Evolutionary conservation across 2,797 vertebrate genomes (phyloP).

Genomic region (Varecia variegata): DNA sequence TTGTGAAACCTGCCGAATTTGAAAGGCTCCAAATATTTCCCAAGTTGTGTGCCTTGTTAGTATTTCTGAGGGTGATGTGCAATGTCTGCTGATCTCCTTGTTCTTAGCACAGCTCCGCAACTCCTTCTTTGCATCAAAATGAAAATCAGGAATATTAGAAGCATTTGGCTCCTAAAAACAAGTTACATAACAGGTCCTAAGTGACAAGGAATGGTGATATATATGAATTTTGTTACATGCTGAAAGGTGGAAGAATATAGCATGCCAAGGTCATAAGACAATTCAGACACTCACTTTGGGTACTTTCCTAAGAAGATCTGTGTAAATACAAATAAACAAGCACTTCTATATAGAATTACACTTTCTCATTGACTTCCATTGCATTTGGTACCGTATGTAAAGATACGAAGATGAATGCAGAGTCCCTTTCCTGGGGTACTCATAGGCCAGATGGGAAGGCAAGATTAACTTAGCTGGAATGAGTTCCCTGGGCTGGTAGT

Average conservation of each 20-base stretch:
- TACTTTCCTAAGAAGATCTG: not conserved
- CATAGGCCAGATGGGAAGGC: not conserved
- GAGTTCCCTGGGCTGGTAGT: not conserved
- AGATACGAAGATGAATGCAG: not conserved
- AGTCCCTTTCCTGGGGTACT: not conserved
- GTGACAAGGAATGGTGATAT: not conserved
- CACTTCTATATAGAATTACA: not conserved
- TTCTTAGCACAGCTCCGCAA: not conserved
- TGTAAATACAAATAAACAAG: not conserved
- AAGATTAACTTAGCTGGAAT: not conserved
- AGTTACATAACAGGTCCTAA: not conserved
- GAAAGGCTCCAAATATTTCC: not conserved
- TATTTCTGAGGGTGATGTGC: not conserved
- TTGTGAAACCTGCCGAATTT: not conserved
- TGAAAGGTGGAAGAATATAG: not conserved
- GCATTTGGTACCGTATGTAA: not conserved
- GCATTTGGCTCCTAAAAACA: not conserved
- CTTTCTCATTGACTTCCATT: not conserved
- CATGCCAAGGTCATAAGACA: not conserved
- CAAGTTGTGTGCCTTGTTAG: not conserved
- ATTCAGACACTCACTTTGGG: not conserved
- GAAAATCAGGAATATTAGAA: not conserved
- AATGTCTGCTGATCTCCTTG: not conserved
- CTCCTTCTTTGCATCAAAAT: not conserved
- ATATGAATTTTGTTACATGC: not conserved